Evolutionary conservation across 2,113 vertebrate species (phyloP).

Genomic region (Columbina picui): DNA sequence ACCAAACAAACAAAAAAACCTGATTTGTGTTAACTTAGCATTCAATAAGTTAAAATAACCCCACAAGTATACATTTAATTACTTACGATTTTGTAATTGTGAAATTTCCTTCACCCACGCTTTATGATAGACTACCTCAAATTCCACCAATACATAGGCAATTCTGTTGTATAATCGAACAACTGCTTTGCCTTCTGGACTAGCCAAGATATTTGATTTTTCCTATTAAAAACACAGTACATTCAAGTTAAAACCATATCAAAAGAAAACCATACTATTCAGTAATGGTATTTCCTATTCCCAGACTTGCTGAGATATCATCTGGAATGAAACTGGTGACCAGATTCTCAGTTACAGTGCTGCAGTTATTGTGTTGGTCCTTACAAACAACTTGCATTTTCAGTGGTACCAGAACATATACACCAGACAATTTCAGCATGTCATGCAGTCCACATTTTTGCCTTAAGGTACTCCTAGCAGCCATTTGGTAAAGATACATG

Average conservation of each 20-base stretch:
- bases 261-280: background rate
- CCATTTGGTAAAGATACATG: background rate
- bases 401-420: background rate
- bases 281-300: background rate
- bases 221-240: constrained; percentile 73
- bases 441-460: background rate
- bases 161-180: constrained; percentile 82
- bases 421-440: background rate
- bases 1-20: too few species aligned
- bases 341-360: background rate
- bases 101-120: constrained; percentile 80
- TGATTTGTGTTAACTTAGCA: background rate
- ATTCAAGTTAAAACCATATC: background rate
- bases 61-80: background rate
- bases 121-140: constrained; percentile 78
- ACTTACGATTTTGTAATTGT: constrained; percentile 75
- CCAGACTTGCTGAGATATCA: background rate
- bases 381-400: background rate
- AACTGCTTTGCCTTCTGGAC: constrained; percentile 78
- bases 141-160: constrained; percentile 79
- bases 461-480: background rate
- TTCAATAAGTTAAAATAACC: background rate
- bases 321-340: background rate
- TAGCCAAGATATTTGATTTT: constrained; percentile 80
- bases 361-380: background rate